Conservation (phyloP, 1,140 invertebrate genomes). For the Anoplolepis gracilipes region DNA sequence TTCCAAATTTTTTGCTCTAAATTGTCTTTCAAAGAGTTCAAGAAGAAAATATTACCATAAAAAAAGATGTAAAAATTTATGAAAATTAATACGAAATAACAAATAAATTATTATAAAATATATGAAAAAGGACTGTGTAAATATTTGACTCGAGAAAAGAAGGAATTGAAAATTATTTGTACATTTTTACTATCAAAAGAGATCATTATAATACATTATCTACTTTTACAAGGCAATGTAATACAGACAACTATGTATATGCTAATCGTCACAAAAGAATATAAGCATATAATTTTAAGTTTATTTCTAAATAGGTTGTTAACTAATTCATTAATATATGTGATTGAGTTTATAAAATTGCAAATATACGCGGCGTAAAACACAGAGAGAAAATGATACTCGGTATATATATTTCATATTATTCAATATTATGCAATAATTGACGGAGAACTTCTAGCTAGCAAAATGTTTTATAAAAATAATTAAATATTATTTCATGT, state of each 20-base stretch:
- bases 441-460: background rate
- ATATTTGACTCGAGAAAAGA: background rate
- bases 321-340: constrained; percentile 27
- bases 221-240: constrained; percentile 38
- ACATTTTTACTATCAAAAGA: background rate
- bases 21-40: constrained; percentile 3
- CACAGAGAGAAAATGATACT: background rate
- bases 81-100: background rate
- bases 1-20: background rate
- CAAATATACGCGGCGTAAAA: background rate
- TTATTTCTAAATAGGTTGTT: constrained; percentile 7
- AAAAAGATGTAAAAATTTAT: background rate
- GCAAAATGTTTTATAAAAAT: constrained; percentile 16
- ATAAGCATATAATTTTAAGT: background rate
- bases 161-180: background rate
- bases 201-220: background rate
- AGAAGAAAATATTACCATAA: background rate
- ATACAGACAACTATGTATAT: background rate
- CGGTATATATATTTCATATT: background rate
- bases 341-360: constrained; percentile 16
- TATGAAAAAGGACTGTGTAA: background rate
- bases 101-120: background rate
- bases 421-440: background rate
- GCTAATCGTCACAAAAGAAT: background rate
- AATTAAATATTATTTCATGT: constrained; percentile 5